These are phyloP conservation scores for Mizuhopecten yessoensis DNA, from an alignment of 1,140 invertebrate species.

Conservation along the genomic window DNA sequence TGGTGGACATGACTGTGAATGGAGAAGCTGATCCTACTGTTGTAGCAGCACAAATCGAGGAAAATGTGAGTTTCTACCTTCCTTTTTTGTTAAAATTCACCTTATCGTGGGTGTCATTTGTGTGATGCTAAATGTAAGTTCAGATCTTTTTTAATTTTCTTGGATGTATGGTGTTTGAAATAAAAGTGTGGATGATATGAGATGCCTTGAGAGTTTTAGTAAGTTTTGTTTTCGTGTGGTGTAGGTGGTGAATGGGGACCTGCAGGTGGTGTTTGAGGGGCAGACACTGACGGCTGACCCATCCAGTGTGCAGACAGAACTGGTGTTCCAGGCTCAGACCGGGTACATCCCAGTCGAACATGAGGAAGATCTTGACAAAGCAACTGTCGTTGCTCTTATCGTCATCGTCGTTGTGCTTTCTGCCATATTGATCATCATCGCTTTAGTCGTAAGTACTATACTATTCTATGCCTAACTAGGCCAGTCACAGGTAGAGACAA, in stretches of 20 bases:
- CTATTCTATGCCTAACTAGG: too few relatives aligned
- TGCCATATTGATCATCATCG: not conserved
- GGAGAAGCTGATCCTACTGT: not conserved
- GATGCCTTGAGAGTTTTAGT: too few relatives aligned
- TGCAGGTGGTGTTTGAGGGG: not conserved
- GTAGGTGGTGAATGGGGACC: not conserved
- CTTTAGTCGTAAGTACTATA: not conserved
- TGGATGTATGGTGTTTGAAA: too few relatives aligned
- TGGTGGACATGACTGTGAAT: not conserved
- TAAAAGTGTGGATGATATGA: too few relatives aligned
- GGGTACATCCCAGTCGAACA: not conserved
- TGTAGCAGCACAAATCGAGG: not conserved
- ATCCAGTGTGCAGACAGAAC: not conserved
- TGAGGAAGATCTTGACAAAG: not conserved
- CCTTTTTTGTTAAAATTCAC: too few relatives aligned
- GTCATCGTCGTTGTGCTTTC: not conserved
- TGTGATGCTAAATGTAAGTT: too few relatives aligned
- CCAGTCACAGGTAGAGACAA: too few relatives aligned
- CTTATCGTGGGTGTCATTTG: too few relatives aligned
- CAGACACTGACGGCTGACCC: not conserved
- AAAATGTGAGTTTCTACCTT: not conserved
- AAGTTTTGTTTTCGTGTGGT: not conserved
- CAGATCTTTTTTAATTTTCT: too few relatives aligned
- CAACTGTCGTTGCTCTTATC: not conserved
- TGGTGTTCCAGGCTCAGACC: constrained; percentile 4